A percentile compares a stretch with the other conserved stretches of the same genome.
Evolutionary conservation across 1,140 invertebrate species (phyloP).

Genomic region (Drosophila pruinosa): DNA sequence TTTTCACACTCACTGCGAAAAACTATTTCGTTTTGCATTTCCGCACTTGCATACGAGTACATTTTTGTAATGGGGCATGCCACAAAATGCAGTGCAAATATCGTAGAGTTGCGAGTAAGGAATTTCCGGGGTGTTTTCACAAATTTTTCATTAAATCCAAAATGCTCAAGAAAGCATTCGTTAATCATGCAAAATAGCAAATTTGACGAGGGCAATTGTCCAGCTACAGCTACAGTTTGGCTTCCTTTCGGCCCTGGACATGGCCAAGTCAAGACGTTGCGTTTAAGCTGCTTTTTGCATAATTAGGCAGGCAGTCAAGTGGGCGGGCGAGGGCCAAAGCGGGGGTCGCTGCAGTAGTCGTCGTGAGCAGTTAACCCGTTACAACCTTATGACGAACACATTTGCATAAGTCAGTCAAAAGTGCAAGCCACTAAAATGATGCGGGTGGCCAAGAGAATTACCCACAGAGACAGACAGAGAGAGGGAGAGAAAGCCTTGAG

Average conservation of each 20-base stretch:
- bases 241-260: conserved; percentile 24
- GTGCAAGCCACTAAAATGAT: conserved; percentile 54
- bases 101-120: conserved; percentile 15
- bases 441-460: conserved; percentile 32
- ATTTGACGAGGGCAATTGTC: conserved; percentile 5
- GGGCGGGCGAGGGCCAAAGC: not conserved
- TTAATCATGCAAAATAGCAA: conserved; percentile 41
- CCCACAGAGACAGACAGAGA: no score
- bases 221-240: conserved; percentile 15
- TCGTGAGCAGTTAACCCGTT: conserved; percentile 26
- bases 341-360: conserved; percentile 3
- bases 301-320: conserved; percentile 46
- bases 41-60: conserved; percentile 27
- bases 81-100: conserved; percentile 8
- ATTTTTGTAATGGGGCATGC: conserved; percentile 43
- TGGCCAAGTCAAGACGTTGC: conserved; percentile 12
- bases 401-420: conserved; percentile 58
- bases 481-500: conserved; percentile 28
- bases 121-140: conserved; percentile 53
- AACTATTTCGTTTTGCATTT: conserved; percentile 48
- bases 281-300: conserved; percentile 55
- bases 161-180: conserved; percentile 33
- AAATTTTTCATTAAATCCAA: not conserved
- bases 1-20: conserved; percentile 42
- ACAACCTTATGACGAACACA: conserved; percentile 30